phyloP scores from a whole-genome alignment of 1,140 invertebrate genomes.

The Dryas iulia region DNA sequence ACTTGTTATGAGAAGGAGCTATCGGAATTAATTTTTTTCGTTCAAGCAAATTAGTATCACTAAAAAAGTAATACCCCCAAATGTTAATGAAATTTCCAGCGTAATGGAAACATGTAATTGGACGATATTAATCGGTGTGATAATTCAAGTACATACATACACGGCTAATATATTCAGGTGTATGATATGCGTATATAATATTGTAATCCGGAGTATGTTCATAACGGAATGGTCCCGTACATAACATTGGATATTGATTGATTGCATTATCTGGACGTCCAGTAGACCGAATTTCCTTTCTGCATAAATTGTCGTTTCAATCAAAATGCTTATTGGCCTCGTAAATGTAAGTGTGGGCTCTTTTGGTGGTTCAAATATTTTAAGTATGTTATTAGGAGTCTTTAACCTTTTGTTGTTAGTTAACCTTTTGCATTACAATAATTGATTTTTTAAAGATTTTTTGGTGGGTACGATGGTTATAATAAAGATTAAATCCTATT shows the following conservation, averaged over 20 bases:
- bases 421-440: too few relatives aligned
- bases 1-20: constrained; percentile 30
- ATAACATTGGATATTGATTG: constrained; percentile 39
- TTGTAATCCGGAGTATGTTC: constrained; percentile 33
- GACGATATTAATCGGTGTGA: constrained; percentile 24
- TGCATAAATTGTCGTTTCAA: constrained; percentile 33
- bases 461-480: too few relatives aligned
- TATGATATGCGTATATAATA: constrained; percentile 28
- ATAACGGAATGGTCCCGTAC: constrained; percentile 31
- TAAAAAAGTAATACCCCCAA: constrained; percentile 1
- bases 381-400: not conserved
- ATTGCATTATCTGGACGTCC: constrained; percentile 30
- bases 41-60: constrained; percentile 18
- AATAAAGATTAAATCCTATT: too few relatives aligned
- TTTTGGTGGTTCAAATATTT: not conserved
- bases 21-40: constrained; percentile 33
- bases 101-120: constrained; percentile 21
- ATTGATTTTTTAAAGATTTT: too few relatives aligned
- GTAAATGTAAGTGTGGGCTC: constrained; percentile 10
- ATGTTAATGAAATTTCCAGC: constrained; percentile 16
- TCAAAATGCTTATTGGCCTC: constrained; percentile 29
- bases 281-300: constrained; percentile 30
- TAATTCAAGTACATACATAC: constrained; percentile 18
- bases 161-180: constrained; percentile 22
- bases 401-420: too few relatives aligned